These are phyloP conservation scores for Hyperoplus immaculatus DNA, from an alignment of 2,797 vertebrate genomes.

Conservation along the genomic window DNA sequence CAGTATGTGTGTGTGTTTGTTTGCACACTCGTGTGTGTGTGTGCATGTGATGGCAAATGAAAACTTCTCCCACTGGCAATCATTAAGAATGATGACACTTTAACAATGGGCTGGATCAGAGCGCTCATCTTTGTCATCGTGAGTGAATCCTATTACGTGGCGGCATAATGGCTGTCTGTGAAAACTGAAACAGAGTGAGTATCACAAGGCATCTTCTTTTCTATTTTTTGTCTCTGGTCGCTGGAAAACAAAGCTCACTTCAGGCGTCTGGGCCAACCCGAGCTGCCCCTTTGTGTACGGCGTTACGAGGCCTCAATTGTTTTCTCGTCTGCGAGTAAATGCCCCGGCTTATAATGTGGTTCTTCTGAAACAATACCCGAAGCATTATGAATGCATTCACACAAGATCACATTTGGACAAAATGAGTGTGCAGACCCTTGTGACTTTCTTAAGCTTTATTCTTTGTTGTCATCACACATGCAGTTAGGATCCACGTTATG, in stretches of 20 bases:
- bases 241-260: constrained; percentile 75
- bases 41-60: constrained; percentile 41
- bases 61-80: constrained; percentile 56
- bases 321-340: constrained; percentile 71
- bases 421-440: constrained; percentile 45
- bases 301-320: constrained; percentile 64
- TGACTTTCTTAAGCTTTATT: constrained; percentile 57
- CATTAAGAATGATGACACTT: constrained; percentile 75
- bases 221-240: neutral
- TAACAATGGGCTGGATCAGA: constrained; percentile 66
- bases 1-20: no score
- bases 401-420: constrained; percentile 22
- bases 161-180: constrained; percentile 71
- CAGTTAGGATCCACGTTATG: constrained; percentile 36
- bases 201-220: constrained; percentile 66
- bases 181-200: constrained; percentile 46
- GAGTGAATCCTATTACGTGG: constrained; percentile 70
- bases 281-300: constrained; percentile 54
- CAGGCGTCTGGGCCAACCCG: constrained; percentile 50
- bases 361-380: constrained; percentile 39
- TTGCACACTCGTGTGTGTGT: no score
- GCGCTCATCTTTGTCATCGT: constrained; percentile 68
- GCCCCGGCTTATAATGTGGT: constrained; percentile 62
- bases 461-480: constrained; percentile 53
- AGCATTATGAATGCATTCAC: constrained; percentile 1